Evolutionary conservation across 1,140 invertebrate genomes (phyloP).

Genomic region (Bombus turneri): DNA sequence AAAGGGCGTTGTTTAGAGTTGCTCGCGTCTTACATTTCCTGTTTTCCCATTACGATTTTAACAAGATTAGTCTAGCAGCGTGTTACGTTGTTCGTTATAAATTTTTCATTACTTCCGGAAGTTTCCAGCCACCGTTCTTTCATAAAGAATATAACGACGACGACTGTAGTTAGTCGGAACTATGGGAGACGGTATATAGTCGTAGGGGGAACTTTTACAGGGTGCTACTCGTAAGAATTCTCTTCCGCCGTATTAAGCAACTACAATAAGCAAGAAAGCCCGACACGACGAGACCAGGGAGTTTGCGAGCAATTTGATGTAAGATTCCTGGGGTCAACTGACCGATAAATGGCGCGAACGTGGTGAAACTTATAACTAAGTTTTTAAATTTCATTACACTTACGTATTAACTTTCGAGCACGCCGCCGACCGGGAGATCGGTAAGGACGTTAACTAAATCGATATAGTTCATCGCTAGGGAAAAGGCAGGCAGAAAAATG

Average conservation of each 20-base stretch:
- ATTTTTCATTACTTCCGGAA: not conserved
- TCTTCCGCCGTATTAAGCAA: not conserved
- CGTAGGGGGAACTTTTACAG: not conserved
- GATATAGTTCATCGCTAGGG: constrained; percentile 5
- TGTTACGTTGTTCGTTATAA: not conserved
- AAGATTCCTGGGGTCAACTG: not conserved
- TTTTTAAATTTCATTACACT: constrained; percentile 41
- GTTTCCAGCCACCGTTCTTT: not conserved
- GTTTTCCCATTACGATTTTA: not conserved
- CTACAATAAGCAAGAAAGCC: not conserved
- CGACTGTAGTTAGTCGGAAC: not conserved
- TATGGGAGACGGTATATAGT: no score
- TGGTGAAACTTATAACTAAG: constrained; percentile 26
- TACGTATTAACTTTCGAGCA: not conserved
- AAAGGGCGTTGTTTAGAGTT: not conserved
- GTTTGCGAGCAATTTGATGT: not conserved
- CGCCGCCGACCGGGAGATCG: not conserved
- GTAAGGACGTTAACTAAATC: constrained; percentile 2
- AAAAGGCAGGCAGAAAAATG: no score
- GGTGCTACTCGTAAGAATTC: not conserved
- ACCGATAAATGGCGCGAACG: constrained; percentile 12
- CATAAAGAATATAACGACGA: not conserved
- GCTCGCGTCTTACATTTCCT: not conserved
- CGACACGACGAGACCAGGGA: not conserved
- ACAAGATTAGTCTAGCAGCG: not conserved